Evolutionary conservation across 2,888 invertebrate species (phyloP).

Genomic region (Boloria euphrosyne): DNA sequence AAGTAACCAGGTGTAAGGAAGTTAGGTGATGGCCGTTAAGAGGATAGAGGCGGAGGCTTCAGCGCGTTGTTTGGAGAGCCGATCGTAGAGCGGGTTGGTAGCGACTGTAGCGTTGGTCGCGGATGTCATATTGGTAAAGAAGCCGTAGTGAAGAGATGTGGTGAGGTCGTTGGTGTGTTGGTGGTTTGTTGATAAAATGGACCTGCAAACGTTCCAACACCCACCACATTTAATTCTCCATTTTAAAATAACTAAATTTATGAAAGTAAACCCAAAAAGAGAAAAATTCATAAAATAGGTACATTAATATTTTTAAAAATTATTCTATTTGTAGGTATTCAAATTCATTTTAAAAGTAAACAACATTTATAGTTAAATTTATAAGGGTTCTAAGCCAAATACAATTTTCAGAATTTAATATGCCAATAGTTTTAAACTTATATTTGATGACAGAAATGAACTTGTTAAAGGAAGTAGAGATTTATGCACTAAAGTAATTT

Average conservation of each 20-base stretch:
- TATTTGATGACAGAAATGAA: too few species aligned
- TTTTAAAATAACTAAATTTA: constrained; percentile 46
- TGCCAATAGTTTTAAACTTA: too few species aligned
- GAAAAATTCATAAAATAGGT: too few species aligned
- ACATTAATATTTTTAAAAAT: too few species aligned
- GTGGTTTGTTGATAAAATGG: constrained; percentile 82
- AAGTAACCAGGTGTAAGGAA: constrained; percentile 53
- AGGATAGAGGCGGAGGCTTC: constrained; percentile 69
- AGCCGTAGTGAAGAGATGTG: constrained; percentile 81
- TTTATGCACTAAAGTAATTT: too few species aligned
- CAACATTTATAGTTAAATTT: too few species aligned
- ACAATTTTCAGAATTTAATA: too few species aligned
- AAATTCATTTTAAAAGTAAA: too few species aligned
- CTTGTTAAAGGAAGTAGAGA: too few species aligned
- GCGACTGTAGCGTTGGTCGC: constrained; percentile 49
- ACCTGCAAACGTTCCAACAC: constrained; percentile 83
- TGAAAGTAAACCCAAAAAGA: too few species aligned
- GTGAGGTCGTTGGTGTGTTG: constrained; percentile 81
- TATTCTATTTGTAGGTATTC: too few species aligned
- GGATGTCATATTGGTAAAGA: constrained; percentile 66
- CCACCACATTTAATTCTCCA: constrained; percentile 79
- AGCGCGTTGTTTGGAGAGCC: constrained; percentile 72
- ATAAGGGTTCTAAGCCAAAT: too few species aligned
- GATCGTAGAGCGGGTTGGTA: constrained; percentile 71
- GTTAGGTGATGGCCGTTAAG: constrained; percentile 75